Conservation (phyloP, 1,140 invertebrate genomes). For the Araneus ventricosus region DNA sequence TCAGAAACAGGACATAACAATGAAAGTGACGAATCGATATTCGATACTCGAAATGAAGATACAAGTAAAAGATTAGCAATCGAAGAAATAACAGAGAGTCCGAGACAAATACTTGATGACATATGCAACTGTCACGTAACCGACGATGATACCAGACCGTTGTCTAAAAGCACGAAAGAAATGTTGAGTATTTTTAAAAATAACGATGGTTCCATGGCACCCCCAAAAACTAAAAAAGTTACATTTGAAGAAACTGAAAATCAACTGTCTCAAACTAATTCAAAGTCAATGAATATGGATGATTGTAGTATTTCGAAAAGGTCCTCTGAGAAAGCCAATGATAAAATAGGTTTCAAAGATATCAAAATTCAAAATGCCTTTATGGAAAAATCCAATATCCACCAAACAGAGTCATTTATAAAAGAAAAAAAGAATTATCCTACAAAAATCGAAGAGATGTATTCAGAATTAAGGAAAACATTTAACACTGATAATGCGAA, state of each 20-base stretch:
- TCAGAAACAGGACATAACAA: neutral
- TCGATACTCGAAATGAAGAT: neutral
- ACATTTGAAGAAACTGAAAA: neutral
- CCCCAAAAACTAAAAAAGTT: neutral
- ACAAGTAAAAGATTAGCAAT: constrained; percentile 2
- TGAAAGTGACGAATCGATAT: neutral
- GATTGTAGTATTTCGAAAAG: neutral
- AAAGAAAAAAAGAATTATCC: neutral
- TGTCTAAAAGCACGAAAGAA: constrained; percentile 6
- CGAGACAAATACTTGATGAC: constrained; percentile 22
- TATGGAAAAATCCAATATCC: neutral
- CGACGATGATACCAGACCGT: neutral
- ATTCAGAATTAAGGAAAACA: neutral
- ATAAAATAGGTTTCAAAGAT: neutral
- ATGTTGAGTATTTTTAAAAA: constrained; percentile 18
- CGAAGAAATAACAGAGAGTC: constrained; percentile 16
- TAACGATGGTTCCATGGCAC: no score
- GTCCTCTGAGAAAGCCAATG: neutral
- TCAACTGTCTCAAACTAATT: neutral
- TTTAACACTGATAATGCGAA: neutral
- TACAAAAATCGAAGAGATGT: neutral
- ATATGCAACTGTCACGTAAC: neutral
- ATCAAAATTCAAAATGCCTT: neutral
- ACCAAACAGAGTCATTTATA: neutral
- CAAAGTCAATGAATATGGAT: neutral